Conservation (phyloP, 2,113 vertebrate species). For the Eurypyga helias region DNA sequence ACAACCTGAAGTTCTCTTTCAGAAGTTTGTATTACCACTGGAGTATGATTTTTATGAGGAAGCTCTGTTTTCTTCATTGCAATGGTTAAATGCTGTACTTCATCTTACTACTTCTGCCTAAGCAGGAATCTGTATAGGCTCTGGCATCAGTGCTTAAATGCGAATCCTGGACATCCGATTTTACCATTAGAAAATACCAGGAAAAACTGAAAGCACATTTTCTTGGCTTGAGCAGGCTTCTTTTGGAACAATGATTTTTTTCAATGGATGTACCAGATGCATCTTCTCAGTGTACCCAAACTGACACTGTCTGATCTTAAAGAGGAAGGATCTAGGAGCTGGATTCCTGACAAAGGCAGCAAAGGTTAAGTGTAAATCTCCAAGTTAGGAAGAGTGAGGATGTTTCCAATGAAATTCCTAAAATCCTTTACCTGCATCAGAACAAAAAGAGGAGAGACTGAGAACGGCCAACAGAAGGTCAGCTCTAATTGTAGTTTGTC, state of each 20-base stretch:
- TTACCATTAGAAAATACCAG: slow-evolving; percentile 46
- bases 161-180: neutral
- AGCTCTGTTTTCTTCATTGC: neutral
- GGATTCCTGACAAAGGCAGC: neutral
- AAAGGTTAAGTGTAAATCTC: neutral
- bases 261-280: slow-evolving; percentile 40
- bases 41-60: neutral
- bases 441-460: neutral
- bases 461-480: neutral
- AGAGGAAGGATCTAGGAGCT: neutral
- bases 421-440: neutral
- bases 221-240: neutral
- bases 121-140: neutral
- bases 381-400: neutral
- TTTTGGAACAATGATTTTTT: neutral
- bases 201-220: slow-evolving; percentile 33
- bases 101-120: neutral
- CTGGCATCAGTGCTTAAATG: neutral
- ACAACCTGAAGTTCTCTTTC: neutral
- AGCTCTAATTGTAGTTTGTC: neutral
- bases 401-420: neutral
- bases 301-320: neutral
- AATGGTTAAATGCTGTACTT: neutral
- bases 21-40: neutral
- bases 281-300: neutral